A percentile compares a stretch with the other conserved stretches of the same genome.
These are phyloP conservation scores for Phengaris arion DNA, from an alignment of 2,888 invertebrate species.

Conservation along the genomic window DNA sequence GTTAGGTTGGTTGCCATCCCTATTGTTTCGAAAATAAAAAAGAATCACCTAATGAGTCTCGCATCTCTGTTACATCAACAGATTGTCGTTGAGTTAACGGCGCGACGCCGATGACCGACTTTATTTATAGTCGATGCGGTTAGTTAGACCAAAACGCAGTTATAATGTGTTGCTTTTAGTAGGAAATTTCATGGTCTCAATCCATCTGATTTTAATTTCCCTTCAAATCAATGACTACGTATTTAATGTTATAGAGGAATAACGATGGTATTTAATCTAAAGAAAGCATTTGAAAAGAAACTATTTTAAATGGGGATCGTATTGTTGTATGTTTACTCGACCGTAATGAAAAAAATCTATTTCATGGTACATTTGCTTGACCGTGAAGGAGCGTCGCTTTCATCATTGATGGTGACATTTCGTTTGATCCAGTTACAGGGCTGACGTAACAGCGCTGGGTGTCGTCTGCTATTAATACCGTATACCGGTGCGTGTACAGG, in stretches of 20 bases:
- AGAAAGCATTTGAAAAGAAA: background rate
- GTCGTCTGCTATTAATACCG: slow-evolving; percentile 54
- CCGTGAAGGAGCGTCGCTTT: slow-evolving; percentile 40
- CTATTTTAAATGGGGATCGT: background rate
- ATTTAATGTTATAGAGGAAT: background rate
- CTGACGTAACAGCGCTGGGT: slow-evolving; percentile 68
- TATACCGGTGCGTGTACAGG: slow-evolving; percentile 18
- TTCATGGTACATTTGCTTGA: slow-evolving; percentile 34
- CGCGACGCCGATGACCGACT: slow-evolving; percentile 34
- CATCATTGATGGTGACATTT: slow-evolving; percentile 41
- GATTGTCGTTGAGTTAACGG: slow-evolving; percentile 36
- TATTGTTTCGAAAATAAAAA: background rate
- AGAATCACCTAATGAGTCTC: slow-evolving; percentile 47
- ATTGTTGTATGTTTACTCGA: slow-evolving; percentile 2
- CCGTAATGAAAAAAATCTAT: background rate
- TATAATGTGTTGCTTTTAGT: slow-evolving; percentile 13
- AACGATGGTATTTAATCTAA: background rate
- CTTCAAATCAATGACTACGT: background rate
- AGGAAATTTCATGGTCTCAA: background rate
- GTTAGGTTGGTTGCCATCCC: background rate
- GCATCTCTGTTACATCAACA: slow-evolving; percentile 37
- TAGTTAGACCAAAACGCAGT: slow-evolving; percentile 21
- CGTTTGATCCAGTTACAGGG: slow-evolving; percentile 50
- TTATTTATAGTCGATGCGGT: slow-evolving; percentile 36
- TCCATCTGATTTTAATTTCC: background rate